Evolutionary conservation across 2,888 invertebrate species (phyloP), one percentile per base, ranked within the genome.

Genomic region (Sialis lutaria): DNA sequence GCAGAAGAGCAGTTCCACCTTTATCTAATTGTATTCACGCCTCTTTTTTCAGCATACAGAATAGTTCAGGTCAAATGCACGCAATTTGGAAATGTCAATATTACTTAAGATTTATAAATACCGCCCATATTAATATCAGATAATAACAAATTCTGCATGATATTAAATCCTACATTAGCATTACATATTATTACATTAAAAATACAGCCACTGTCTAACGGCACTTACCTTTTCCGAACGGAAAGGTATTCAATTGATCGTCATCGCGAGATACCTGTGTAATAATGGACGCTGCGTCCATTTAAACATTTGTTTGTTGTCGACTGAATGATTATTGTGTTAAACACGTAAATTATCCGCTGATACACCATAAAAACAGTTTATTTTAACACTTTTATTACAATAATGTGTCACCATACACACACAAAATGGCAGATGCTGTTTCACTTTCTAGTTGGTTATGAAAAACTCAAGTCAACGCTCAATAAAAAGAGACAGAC

Each of bases 201-300:
- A 22, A 22, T 22, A 22, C 22, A 22, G 22, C 22, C 22, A 22
- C 22, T 22, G 22, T 22, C 22, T 22, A 22, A 22, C 22, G 42
- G 12, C 42, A 42, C 46, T 79, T 79, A 90, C 90, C 89, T 88
- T 90, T 89, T 74, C 89, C 90, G 75, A 82, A 76, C 71, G 82
- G 77, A 77, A 82, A 84, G 75, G 82, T 87, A 76, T 85, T 88
- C 73, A 88, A 78, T 76, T 86, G 85, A 73, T 91, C 91, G 80
- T 91, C 91, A 82, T 92, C 91, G 77, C 90, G 84, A 76, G 87
- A 87, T 79, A 91, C 92, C 82, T 91, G 90, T 74, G 91, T 90
- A 74, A 92, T 92, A 78, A 92, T 91, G 85, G 91, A 92, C 86
- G 91, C 86, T 82, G 88, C 89, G 89, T 92, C 92, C 92, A 90